Evolutionary conservation across 2,797 vertebrate genomes (phyloP).

Genomic region (Botia kubotai): DNA sequence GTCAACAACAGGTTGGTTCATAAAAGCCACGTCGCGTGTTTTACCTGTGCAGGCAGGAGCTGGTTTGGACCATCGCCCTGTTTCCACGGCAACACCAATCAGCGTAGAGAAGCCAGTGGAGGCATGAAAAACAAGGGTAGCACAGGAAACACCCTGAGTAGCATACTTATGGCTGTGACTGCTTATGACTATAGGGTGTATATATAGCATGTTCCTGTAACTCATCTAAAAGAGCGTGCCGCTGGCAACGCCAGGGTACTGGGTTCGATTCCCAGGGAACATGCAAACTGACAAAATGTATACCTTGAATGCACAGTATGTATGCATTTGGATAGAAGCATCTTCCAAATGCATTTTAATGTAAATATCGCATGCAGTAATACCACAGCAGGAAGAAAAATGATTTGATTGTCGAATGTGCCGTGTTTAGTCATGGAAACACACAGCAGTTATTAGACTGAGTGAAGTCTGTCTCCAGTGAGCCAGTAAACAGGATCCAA

Average conservation of each 20-base stretch:
- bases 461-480: neutral
- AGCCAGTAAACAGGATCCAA: constrained; percentile 38
- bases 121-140: constrained; percentile 14
- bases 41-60: constrained; percentile 50
- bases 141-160: constrained; percentile 10
- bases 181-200: neutral
- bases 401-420: constrained; percentile 6
- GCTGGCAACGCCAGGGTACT: neutral
- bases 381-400: neutral
- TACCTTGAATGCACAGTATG: neutral
- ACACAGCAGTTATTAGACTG: constrained; percentile 19
- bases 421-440: constrained; percentile 14
- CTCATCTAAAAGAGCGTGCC: neutral
- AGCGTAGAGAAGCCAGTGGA: neutral
- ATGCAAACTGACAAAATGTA: neutral
- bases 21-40: neutral
- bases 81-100: constrained; percentile 45
- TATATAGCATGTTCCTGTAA: neutral
- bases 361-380: neutral
- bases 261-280: too few relatives aligned
- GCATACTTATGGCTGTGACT: neutral
- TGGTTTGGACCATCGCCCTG: constrained; percentile 27
- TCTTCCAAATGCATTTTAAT: neutral
- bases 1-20: constrained; percentile 53
- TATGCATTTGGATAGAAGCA: neutral